These are phyloP conservation scores for Pipistrellus pipistrellus DNA, from an alignment of 2,797 vertebrate species.

Conservation along the genomic window DNA sequence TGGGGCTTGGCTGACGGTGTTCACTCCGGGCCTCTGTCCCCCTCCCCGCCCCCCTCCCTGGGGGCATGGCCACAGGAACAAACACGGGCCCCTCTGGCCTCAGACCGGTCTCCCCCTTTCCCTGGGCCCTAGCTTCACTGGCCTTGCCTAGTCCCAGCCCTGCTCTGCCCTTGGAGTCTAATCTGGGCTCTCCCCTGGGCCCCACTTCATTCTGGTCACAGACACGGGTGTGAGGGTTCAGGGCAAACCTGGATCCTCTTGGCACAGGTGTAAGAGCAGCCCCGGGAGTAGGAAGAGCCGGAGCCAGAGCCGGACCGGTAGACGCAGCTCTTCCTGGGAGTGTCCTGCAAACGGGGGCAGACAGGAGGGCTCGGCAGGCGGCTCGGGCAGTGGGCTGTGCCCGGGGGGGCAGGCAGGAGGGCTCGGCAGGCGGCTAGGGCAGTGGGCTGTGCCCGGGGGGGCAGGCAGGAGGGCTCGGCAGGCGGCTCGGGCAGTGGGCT, in stretches of 20 bases:
- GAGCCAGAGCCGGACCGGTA: conserved; percentile 78
- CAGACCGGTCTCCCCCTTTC: background rate
- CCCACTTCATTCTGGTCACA: background rate
- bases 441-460: too few species aligned
- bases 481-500: too few species aligned
- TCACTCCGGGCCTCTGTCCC: background rate
- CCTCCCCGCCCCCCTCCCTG: background rate
- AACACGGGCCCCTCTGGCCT: background rate
- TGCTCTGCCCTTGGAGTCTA: background rate
- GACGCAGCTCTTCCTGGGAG: conserved; percentile 81
- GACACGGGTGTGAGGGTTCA: background rate
- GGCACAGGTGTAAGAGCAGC: conserved; percentile 88
- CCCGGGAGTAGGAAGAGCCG: conserved; percentile 22
- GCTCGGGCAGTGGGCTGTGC: background rate
- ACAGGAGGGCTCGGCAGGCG: background rate
- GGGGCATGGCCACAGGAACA: background rate
- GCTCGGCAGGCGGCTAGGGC: too few species aligned
- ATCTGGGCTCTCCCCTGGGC: background rate
- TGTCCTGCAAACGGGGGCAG: conserved; percentile 50
- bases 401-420: too few species aligned
- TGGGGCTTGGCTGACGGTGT: background rate
- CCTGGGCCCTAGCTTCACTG: background rate
- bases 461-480: too few species aligned
- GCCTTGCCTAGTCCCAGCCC: background rate
- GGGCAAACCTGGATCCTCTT: conserved; percentile 83